These are phyloP conservation scores for Oxycera nigricornis DNA, from an alignment of 2,888 invertebrate species.

Conservation along the genomic window DNA sequence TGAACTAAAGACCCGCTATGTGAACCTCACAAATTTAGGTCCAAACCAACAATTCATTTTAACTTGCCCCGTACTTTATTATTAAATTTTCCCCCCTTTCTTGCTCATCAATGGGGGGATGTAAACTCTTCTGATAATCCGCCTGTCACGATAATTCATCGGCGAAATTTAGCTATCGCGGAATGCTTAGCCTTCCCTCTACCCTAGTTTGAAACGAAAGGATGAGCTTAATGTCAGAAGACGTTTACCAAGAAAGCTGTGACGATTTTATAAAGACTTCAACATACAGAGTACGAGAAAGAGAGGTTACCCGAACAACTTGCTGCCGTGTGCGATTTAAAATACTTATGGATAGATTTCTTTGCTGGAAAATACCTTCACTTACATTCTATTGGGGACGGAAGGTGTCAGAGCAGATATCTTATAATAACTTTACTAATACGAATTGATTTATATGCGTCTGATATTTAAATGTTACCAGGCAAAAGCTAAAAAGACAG, in stretches of 20 bases:
- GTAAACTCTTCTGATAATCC: constrained; percentile 45
- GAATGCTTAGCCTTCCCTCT: constrained; percentile 44
- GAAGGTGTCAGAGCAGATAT: constrained; percentile 30
- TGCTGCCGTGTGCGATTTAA: constrained; percentile 21
- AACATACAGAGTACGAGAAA: constrained; percentile 7
- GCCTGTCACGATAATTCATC: constrained; percentile 49
- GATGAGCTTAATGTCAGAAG: constrained; percentile 35
- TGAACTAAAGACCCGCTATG: no score
- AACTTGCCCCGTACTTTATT: no score
- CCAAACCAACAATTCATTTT: no score
- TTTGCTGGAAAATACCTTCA: constrained; percentile 2
- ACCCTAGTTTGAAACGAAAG: constrained; percentile 18
- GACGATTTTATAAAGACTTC: constrained; percentile 33
- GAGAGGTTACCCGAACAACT: constrained; percentile 1
- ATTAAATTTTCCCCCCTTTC: no score
- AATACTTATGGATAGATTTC: constrained; percentile 27
- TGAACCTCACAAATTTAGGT: no score
- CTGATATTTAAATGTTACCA: constrained; percentile 46
- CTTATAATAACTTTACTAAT: constrained; percentile 48
- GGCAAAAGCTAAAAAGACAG: constrained; percentile 16
- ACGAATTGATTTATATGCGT: constrained; percentile 49
- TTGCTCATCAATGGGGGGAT: not conserved
- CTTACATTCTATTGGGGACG: constrained; percentile 2
- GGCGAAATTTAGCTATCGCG: constrained; percentile 47
- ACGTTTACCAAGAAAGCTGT: constrained; percentile 23